Conservation (phyloP, 2,888 invertebrate genomes). For the Nemapogon koenigi region DNA sequence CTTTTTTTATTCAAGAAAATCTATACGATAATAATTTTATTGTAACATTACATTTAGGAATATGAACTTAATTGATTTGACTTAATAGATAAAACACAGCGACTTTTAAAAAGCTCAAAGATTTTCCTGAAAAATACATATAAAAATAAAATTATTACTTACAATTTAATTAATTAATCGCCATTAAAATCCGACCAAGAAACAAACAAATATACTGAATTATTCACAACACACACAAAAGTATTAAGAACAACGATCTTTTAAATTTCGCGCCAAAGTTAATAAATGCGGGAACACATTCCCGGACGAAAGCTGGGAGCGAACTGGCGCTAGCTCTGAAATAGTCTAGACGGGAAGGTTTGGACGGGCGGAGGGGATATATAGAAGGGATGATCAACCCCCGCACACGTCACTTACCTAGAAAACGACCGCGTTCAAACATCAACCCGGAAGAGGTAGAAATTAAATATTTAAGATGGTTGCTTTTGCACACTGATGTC, state of each 20-base stretch:
- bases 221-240: background rate
- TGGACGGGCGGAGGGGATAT: constrained; percentile 18
- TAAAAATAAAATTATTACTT: background rate
- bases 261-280: constrained; percentile 42
- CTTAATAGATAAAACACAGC: no score
- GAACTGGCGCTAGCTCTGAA: constrained; percentile 31
- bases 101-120: no score
- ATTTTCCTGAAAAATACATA: background rate
- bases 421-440: constrained; percentile 30
- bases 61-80: no score
- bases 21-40: background rate
- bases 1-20: background rate
- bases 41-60: no score
- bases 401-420: constrained; percentile 35
- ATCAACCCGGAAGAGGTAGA: constrained; percentile 37
- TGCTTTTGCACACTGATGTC: constrained; percentile 7
- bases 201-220: background rate
- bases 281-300: constrained; percentile 22
- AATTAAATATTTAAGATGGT: constrained; percentile 12
- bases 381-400: constrained; percentile 34
- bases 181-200: background rate
- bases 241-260: constrained; percentile 21
- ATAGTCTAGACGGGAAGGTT: constrained; percentile 45
- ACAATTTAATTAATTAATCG: background rate
- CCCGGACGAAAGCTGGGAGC: constrained; percentile 26